Conservation (phyloP, 2,888 invertebrate genomes). For the Dasysyrphus tricinctus region DNA sequence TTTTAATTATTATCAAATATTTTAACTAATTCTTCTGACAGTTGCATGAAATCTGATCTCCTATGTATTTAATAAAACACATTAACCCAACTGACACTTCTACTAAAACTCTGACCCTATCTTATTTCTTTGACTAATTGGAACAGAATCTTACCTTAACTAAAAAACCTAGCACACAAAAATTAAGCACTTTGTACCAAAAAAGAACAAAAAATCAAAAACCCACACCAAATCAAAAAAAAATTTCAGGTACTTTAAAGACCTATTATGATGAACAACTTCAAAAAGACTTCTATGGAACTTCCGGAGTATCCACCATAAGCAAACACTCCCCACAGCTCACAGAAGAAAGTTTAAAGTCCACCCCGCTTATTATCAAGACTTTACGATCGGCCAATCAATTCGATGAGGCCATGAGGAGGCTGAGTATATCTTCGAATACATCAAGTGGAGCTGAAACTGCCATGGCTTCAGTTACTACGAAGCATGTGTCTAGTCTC, state of each 20-base stretch:
- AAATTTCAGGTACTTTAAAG: slow-evolving; percentile 67
- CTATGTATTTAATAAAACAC: neutral
- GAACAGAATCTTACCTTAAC: slow-evolving; percentile 40
- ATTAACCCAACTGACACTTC: slow-evolving; percentile 44
- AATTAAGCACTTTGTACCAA: slow-evolving; percentile 59
- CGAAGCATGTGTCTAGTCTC: slow-evolving; percentile 62
- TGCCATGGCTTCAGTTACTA: slow-evolving; percentile 70
- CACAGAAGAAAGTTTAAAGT: slow-evolving; percentile 81
- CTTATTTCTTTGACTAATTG: slow-evolving; percentile 42
- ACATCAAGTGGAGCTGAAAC: slow-evolving; percentile 80
- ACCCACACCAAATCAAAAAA: slow-evolving; percentile 69
- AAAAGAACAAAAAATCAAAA: slow-evolving; percentile 42
- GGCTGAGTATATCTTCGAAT: slow-evolving; percentile 81
- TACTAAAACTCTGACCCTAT: slow-evolving; percentile 45
- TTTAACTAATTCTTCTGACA: slow-evolving; percentile 40
- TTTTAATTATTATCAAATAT: neutral
- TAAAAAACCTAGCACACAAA: slow-evolving; percentile 57
- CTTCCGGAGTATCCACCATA: slow-evolving; percentile 44
- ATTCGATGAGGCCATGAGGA: slow-evolving; percentile 83
- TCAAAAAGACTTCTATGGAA: slow-evolving; percentile 68
- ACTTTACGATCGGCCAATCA: slow-evolving; percentile 83
- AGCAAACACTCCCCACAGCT: slow-evolving; percentile 52
- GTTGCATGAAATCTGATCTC: slow-evolving; percentile 54
- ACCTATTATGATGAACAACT: slow-evolving; percentile 67
- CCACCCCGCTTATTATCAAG: slow-evolving; percentile 83